Percentiles rank a stretch among this genome's conserved stretches.
Conservation (phyloP, 2,113 vertebrate genomes). For the Haemorhous mexicanus region DNA sequence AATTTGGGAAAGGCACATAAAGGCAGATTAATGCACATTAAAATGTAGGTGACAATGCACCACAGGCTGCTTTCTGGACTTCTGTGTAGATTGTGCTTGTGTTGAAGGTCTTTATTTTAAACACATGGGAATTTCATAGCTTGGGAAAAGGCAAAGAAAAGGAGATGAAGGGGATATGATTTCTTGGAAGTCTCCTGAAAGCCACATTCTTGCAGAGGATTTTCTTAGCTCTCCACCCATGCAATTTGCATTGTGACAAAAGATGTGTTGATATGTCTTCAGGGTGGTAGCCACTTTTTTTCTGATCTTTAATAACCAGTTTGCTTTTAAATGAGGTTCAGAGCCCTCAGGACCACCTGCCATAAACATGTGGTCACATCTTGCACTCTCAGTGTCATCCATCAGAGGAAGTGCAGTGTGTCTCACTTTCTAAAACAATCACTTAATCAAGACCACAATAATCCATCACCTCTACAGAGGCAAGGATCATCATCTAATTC, state of each 20-base stretch:
- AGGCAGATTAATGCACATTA: background rate
- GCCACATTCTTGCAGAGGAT: background rate
- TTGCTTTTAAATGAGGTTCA: background rate
- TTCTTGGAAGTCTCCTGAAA: background rate
- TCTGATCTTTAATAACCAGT: background rate
- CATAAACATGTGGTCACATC: background rate
- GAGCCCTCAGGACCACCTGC: background rate
- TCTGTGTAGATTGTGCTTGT: background rate
- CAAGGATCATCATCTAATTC: background rate
- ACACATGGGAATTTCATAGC: background rate
- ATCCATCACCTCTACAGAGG: background rate
- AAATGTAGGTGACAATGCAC: background rate
- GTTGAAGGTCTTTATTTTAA: background rate
- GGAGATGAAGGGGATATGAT: fast-evolving
- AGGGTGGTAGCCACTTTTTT: background rate
- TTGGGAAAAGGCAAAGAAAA: background rate
- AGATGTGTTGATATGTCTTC: background rate
- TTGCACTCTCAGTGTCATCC: background rate
- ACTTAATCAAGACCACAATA: background rate
- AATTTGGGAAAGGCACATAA: background rate
- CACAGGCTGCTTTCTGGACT: background rate
- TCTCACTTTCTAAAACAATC: background rate
- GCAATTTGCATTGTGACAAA: background rate
- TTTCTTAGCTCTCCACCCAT: background rate
- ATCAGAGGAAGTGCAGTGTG: background rate